phyloP scores from a whole-genome alignment of 1,140 invertebrate genomes.

The Mylabris phalerata region DNA sequence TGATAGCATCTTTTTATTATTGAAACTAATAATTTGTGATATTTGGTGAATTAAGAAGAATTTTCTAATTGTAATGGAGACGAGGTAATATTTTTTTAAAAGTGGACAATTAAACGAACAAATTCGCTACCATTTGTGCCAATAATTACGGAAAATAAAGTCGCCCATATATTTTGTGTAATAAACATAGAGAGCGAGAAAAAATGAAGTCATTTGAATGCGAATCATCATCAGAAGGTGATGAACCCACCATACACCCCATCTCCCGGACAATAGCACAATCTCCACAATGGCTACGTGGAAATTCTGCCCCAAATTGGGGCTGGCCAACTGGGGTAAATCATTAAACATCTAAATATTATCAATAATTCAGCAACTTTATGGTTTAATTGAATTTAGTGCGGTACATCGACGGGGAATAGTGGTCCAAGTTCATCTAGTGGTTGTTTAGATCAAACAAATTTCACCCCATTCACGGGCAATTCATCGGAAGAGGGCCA shows the following conservation, averaged over 20 bases:
- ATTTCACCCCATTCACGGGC: slow-evolving; percentile 29
- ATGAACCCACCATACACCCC: slow-evolving; percentile 37
- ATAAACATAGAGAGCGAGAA: too few species aligned
- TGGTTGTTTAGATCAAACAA: slow-evolving; percentile 29
- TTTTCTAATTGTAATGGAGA: too few species aligned
- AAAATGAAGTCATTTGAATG: slow-evolving; percentile 42
- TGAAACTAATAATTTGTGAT: too few species aligned
- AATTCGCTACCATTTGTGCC: too few species aligned
- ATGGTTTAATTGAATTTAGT: slow-evolving; percentile 7
- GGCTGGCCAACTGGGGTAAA: slow-evolving; percentile 39
- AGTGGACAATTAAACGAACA: too few species aligned
- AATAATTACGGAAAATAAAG: too few species aligned
- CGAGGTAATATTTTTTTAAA: too few species aligned
- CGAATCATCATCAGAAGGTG: slow-evolving; percentile 42
- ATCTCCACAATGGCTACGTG: slow-evolving; percentile 35
- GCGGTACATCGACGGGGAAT: slow-evolving; percentile 6
- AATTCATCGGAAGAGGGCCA: slow-evolving; percentile 49
- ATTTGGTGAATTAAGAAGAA: too few species aligned
- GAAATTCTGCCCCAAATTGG: slow-evolving; percentile 32
- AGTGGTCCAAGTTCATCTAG: slow-evolving; percentile 40
- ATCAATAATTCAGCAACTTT: neutral
- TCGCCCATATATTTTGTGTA: too few species aligned
- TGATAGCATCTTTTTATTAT: too few species aligned
- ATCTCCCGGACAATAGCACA: slow-evolving; percentile 36
- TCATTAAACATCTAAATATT: neutral